Evolutionary conservation across 2,888 invertebrate genomes (phyloP).

Genomic region (Lamellibrachia columna): DNA sequence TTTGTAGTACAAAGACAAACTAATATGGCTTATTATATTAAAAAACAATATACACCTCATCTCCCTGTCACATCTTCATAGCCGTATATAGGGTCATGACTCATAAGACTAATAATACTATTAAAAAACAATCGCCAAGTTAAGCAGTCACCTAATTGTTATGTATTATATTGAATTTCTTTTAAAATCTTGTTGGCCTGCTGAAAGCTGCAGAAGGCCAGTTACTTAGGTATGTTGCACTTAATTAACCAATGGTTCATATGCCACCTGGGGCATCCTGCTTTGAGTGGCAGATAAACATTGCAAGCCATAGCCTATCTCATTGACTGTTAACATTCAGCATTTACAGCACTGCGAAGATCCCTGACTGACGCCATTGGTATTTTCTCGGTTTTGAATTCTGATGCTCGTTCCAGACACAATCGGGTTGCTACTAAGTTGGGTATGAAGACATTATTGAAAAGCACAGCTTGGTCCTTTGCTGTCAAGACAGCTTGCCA

Average conservation of each 20-base stretch:
- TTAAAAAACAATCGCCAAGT: no score
- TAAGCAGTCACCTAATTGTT: no score
- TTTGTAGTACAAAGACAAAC: background rate
- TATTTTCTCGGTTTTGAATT: background rate
- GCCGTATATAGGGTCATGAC: no score
- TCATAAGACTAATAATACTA: no score
- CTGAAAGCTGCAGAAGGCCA: no score
- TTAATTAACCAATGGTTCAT: background rate
- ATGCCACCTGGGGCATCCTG: background rate
- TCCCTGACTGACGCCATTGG: background rate
- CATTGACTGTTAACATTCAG: background rate
- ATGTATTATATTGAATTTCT: no score
- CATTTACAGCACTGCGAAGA: background rate
- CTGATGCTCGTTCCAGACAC: background rate
- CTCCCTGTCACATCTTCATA: no score
- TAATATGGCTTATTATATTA: no score
- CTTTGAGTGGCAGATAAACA: background rate
- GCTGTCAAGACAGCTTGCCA: background rate
- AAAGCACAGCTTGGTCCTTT: background rate
- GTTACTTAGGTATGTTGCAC: no score
- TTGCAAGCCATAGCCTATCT: background rate
- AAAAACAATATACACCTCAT: no score
- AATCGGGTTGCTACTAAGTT: background rate
- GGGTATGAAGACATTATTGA: background rate
- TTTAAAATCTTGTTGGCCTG: no score